Base-by-base conservation (phyloP, 2,888 invertebrate species). In the Philopedon plagiatum region DNA sequence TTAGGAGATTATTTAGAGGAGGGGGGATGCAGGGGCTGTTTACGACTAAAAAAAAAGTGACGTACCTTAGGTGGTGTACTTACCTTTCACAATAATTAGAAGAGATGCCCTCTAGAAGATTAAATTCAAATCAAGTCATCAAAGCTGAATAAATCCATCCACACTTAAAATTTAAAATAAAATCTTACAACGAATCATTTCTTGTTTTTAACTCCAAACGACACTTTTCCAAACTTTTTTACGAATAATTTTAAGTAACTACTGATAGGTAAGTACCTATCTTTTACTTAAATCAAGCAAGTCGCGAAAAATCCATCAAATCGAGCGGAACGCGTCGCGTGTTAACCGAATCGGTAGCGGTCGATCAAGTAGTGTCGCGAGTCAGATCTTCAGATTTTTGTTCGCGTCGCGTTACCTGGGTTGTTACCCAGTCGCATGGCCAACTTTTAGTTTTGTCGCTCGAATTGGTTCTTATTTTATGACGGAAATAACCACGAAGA, bases 371-470 rank as follows among this genome's bases (percentile, higher is more conserved):
- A 54, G 51, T 60, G 60, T 60, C 60, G 41, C 60, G 26, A 41
- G 60, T 18, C 60, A 19, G 44, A 41, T 44, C 2, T 15, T 60
- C 44, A 60, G 60, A 60, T 60, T 39, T 41, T 60, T 60, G 60
- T 29, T 44, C 21, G 18, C 21, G 23, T 21, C 9, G 15, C 60
- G 29, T 60, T 60, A 41, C 60, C 60, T 11, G 15, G 11, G 60
- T 15, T 60, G 60, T 15, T 60, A 29, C 58, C 58, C 41, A 39
- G 58, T 60, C 41, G 58, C 58, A 41, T 60, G 60, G 41, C 44
- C 60, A 60, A 60, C 60, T 60, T 41, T 23, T 18, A 19, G 8
- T 23, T 57, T 57, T 26, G 26, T 57, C 29, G 37, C 21, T n/a
- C n/a, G 2, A n/a, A 26, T 26, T 26, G 26, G 7, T 3, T 26